Evolutionary conservation across 2,888 invertebrate genomes (phyloP), one percentile per base, ranked within the genome.

Genomic region (Petrolisthes cinctipes): DNA sequence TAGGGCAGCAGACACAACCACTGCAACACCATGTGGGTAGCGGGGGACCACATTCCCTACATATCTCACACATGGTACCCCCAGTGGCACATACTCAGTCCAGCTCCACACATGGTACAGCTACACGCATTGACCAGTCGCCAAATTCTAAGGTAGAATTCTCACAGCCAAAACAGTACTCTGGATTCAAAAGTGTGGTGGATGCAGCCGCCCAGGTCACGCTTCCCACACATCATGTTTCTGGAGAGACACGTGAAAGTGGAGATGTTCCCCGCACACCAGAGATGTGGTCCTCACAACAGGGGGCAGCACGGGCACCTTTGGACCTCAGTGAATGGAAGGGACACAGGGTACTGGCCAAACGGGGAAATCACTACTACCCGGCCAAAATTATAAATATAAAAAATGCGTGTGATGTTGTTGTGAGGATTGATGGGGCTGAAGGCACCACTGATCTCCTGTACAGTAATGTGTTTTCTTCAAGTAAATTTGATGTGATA

Each of bases 261-360:
- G 87, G 87, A 11, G 87, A 88, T 57, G 87, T 88, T 80, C 84
- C 84, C 56, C 71, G 87, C 17, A 89, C 90, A 53, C 86, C 89
- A 66, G 90, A 90, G 66, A 85, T 89, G 80, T 86, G 85, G 85
- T 84, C 86, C 5, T 85, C 85, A 11, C 83, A 88, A 68, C 87
- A 88, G 76, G 84, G 84, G 73, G 82, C 82, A 54, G 76, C 89
- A 5, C 68, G 87, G 51, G 83, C 78, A 57, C 82, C 85, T 56
- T 79, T 98, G 91, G 97, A 98, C 94, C 94, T 98, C 91, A 96
- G 95, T 92, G 98, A 98, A 93, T 99, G 98, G 98, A 95, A 96
- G 91, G 97, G 97, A 92, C 97, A 98, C 93, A 94, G 98, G 92
- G 97, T 98, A 89, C 94, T 99, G 91, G 98, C 98, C 75, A 97